Evolutionary conservation across 1,140 invertebrate species (phyloP), one percentile per base, ranked within the genome.

Genomic region (Eueides isabella): DNA sequence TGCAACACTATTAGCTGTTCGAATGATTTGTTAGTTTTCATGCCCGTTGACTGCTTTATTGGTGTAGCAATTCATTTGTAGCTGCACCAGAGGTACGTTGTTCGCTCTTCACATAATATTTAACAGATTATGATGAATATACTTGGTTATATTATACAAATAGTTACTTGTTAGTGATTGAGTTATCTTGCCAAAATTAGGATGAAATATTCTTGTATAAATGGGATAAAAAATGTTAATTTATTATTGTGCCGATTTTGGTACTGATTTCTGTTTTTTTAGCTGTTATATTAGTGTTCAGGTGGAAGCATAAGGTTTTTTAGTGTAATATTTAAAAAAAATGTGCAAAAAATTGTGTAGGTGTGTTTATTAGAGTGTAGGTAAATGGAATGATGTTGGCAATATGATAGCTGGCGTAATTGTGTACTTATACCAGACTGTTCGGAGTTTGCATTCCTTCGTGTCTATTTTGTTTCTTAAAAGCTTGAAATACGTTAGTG

Each of bases 11-110:
- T 81, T 72, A 81, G 79, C 80, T 62, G 33, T 72, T 72, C 71
- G 61, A 64, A 77, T 83, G 75, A 80, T 65, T 72, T 81, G 76
- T 85, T 83, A 76, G 62, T 83, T 78, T 74, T 70, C 82, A 86
- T 86, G 85, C 82, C 19, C 3, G 12, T 55, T 26, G 3, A 23
- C 19, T 26, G 48, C 11, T 55, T 44, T 55, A 23, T 55, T 26
- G n/a, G 41, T 44, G 16, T 19, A 44, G n/a, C n/a, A 6, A n/a
- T 44, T 44, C n/a, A 44, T 16, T 19, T 44, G n/a, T 44, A 6
- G 16, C 41, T 44, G 9, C 7, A 33, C 31, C 16, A n/a, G n/a
- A n/a, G n/a, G n/a, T n/a, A n/a, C n/a, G n/a, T n/a, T n/a, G n/a
- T 16, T 16, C 35, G 11, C 35, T 38, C 3, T 1, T 1, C 5